These are phyloP conservation scores for Teinopalpus imperialis DNA, from an alignment of 2,888 invertebrate genomes.

Conservation along the genomic window DNA sequence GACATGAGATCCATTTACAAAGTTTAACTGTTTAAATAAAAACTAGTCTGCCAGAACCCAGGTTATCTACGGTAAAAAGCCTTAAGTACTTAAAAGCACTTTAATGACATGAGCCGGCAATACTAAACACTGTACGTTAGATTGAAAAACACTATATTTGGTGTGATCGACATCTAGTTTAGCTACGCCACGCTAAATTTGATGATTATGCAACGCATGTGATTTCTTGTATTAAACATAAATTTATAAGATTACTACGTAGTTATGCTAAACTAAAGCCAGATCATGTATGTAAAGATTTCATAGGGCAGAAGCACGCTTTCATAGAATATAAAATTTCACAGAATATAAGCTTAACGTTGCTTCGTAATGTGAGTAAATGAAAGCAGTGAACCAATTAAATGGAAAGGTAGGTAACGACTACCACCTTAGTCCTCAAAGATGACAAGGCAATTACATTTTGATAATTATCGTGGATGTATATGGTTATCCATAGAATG, in stretches of 20 bases:
- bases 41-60: constrained; percentile 14
- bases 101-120: constrained; percentile 18
- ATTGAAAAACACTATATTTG: constrained; percentile 12
- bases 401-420: no score
- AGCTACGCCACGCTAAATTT: neutral
- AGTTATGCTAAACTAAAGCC: no score
- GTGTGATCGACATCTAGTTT: constrained; percentile 10
- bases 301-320: no score
- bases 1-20: constrained; percentile 16
- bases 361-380: no score
- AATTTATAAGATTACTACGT: neutral
- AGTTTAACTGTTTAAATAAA: constrained; percentile 16
- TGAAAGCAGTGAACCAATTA: no score
- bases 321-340: no score
- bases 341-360: no score
- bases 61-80: constrained; percentile 13
- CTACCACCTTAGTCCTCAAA: no score
- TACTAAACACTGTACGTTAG: constrained; percentile 8
- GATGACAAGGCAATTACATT: no score
- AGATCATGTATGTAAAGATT: no score
- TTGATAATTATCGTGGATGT: no score
- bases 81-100: constrained; percentile 8
- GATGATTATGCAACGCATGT: neutral
- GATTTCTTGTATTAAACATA: neutral
- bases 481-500: no score